Base-by-base conservation (phyloP, 2,113 vertebrate genomes). In the Notechis scutatus region DNA sequence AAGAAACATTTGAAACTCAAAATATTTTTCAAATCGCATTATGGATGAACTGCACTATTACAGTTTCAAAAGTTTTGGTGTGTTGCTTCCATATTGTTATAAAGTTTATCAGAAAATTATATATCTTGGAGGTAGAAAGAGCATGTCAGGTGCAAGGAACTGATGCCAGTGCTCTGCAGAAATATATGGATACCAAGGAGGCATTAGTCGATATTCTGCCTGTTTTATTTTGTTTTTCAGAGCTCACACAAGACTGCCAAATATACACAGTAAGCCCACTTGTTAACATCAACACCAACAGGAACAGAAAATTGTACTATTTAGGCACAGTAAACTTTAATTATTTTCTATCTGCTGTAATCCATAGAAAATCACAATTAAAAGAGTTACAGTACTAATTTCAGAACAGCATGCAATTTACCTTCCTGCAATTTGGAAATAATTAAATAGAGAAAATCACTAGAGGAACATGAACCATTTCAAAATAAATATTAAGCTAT, bases 301-400 rank as follows among this genome's bases (percentile, higher is more conserved):
- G 93, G 61, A 94, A 95, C 50, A 92, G 88, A 90, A 93, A 92
- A 95, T 95, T 91, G 91, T 91, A 92, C 34, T 90, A 94, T 95
- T 93, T 91, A 91, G 94, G 94, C 94, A 93, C 92, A 92, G 91
- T 89, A 50, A 85, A 64, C 90, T 92, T 90, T 92, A 96, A 92
- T 90, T 91, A 90, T 93, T 95, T 95, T 56, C 91, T 96, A 91
- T 93, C 92, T 94, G 69, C 94, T 95, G 91, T 93, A 94, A 47
- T 90, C 94, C 93, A 64, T 87, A 74, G 94, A 92, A 96, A 96
- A 95, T 26, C 52, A 47, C 55, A 96, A 93, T 92, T 57, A 69
- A 93, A 86, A 56, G 86, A n/a, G 93, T 91, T 94, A 39, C 57
- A 64, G 56, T 55, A 91, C 91, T 94, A 74, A 90, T 90, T 93